Percentiles rank a stretch among this genome's conserved stretches.
Evolutionary conservation across 2,113 vertebrate genomes (phyloP).

Genomic region (Manacus vitellinus): DNA sequence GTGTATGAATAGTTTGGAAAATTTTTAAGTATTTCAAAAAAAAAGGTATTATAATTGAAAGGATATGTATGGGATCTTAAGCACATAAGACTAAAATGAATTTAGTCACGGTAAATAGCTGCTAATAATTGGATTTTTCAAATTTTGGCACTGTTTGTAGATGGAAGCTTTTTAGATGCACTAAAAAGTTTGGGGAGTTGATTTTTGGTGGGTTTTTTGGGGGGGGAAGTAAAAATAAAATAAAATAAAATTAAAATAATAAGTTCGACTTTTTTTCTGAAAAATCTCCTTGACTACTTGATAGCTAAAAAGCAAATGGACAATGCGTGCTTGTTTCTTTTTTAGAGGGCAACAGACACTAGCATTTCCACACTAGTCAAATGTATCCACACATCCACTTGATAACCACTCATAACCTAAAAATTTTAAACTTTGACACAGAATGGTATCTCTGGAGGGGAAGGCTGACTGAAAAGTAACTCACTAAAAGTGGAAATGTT

Average conservation of each 20-base stretch:
- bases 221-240: neutral
- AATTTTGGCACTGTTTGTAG: neutral
- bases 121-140: neutral
- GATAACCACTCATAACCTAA: neutral
- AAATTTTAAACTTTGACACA: neutral
- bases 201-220: neutral
- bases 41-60: neutral
- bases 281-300: neutral
- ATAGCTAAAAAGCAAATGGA: neutral
- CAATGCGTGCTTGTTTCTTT: neutral
- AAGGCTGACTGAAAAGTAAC: neutral
- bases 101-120: neutral
- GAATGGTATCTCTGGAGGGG: neutral
- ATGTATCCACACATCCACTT: neutral
- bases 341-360: neutral
- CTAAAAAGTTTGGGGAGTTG: neutral
- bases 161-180: neutral
- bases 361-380: neutral
- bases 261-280: neutral
- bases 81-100: neutral
- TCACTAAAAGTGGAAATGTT: neutral
- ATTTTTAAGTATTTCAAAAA: slow-evolving; percentile 51
- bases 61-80: neutral
- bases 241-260: neutral
- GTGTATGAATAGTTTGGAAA: neutral